Evolutionary conservation across 1,140 invertebrate species (phyloP).

Genomic region (Oryzaephilus surinamensis): DNA sequence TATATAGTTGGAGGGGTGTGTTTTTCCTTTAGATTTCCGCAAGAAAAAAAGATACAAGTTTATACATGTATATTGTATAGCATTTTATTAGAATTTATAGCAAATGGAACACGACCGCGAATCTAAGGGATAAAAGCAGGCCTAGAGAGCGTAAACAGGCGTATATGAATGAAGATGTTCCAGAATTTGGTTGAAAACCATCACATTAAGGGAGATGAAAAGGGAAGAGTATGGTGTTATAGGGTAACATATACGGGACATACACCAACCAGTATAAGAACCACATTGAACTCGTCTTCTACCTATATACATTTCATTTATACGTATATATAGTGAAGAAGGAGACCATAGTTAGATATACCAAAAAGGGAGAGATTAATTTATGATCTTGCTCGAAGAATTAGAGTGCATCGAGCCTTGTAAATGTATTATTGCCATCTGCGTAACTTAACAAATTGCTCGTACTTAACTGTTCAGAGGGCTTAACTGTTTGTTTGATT

Average conservation of each 20-base stretch:
- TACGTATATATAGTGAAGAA: slow-evolving; percentile 5
- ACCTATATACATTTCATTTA: too few relatives aligned
- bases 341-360: slow-evolving; percentile 5
- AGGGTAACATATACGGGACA: too few relatives aligned
- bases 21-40: too few relatives aligned
- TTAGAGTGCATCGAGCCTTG: slow-evolving; percentile 30
- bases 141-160: slow-evolving; percentile 18
- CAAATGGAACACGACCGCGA: slow-evolving; percentile 18
- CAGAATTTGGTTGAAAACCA: too few relatives aligned
- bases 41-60: slow-evolving; percentile 4
- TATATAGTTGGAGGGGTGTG: too few relatives aligned
- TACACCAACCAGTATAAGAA: too few relatives aligned
- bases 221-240: too few relatives aligned
- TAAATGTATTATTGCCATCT: slow-evolving; percentile 31
- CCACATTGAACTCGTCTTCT: too few relatives aligned
- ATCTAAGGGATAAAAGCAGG: slow-evolving; percentile 10
- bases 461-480: slow-evolving; percentile 15
- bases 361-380: slow-evolving; percentile 20
- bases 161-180: slow-evolving; percentile 23
- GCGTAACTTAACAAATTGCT: slow-evolving; percentile 24
- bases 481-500: slow-evolving; percentile 16
- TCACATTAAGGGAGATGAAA: too few relatives aligned
- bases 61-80: slow-evolving; percentile 14
- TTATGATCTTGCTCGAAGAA: slow-evolving; percentile 26
- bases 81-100: slow-evolving; percentile 29